Evolutionary conservation across 2,888 invertebrate genomes (phyloP).

Genomic region (Netelia fuscicornis): DNA sequence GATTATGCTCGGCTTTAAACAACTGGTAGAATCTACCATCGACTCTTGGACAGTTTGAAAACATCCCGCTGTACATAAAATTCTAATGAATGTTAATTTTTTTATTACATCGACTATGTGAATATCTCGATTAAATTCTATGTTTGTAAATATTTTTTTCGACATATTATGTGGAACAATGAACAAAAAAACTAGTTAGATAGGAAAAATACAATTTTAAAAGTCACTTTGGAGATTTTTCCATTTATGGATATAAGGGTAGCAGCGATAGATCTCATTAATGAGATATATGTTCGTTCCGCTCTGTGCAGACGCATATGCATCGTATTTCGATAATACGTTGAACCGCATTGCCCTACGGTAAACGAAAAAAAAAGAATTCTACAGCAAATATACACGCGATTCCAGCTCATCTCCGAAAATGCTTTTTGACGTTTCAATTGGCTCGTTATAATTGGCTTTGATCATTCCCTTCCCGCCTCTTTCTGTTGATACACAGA

Average conservation of each 20-base stretch:
- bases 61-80: too few species aligned
- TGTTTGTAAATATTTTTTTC: too few species aligned
- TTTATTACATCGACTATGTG: too few species aligned
- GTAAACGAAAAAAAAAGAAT: constrained; percentile 21
- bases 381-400: constrained; percentile 13
- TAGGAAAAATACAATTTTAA: not conserved
- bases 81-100: too few species aligned
- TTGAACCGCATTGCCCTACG: not conserved
- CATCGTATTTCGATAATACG: constrained; percentile 18
- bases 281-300: constrained; percentile 9
- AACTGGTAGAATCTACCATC: too few species aligned
- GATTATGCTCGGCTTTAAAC: too few species aligned
- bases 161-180: too few species aligned
- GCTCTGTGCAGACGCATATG: not conserved
- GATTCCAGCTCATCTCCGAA: constrained; percentile 6
- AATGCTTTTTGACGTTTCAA: constrained; percentile 41
- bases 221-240: not conserved
- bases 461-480: constrained; percentile 6
- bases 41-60: too few species aligned
- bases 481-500: constrained; percentile 9
- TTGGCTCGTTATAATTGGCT: constrained; percentile 37
- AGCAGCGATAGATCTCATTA: constrained; percentile 20
- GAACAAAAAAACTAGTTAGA: too few species aligned
- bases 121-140: too few species aligned
- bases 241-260: not conserved